Evolutionary conservation across 2,888 invertebrate species (phyloP).

Genomic region (Andricus quercusramuli): DNA sequence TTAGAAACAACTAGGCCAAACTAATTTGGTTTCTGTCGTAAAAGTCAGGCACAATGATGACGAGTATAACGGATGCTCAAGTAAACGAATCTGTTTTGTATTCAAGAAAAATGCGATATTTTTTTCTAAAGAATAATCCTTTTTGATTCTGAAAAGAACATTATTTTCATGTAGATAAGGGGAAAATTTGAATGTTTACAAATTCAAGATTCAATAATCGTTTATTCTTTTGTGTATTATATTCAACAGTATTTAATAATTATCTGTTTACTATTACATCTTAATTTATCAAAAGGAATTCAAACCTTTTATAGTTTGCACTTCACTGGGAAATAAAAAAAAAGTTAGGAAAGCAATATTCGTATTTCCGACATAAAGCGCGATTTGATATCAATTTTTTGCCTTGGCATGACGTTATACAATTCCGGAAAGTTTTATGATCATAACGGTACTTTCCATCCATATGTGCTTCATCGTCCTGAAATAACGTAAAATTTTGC

Average conservation of each 20-base stretch:
- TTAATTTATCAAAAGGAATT: too few relatives aligned
- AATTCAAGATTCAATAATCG: neutral
- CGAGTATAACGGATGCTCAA: neutral
- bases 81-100: neutral
- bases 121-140: neutral
- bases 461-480: neutral
- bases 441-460: neutral
- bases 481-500: neutral
- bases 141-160: neutral
- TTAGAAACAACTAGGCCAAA: conserved; percentile 7
- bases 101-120: neutral
- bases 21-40: neutral
- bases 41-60: neutral
- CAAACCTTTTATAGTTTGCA: neutral
- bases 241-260: neutral
- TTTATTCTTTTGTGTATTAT: neutral
- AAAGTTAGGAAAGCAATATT: too few relatives aligned
- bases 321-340: neutral
- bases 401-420: neutral
- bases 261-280: neutral
- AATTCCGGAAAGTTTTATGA: neutral
- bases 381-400: neutral
- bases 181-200: neutral
- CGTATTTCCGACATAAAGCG: too few relatives aligned
- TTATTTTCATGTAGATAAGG: neutral